These are phyloP conservation scores for Nestor notabilis DNA, from an alignment of 2,113 vertebrate species.

Conservation along the genomic window DNA sequence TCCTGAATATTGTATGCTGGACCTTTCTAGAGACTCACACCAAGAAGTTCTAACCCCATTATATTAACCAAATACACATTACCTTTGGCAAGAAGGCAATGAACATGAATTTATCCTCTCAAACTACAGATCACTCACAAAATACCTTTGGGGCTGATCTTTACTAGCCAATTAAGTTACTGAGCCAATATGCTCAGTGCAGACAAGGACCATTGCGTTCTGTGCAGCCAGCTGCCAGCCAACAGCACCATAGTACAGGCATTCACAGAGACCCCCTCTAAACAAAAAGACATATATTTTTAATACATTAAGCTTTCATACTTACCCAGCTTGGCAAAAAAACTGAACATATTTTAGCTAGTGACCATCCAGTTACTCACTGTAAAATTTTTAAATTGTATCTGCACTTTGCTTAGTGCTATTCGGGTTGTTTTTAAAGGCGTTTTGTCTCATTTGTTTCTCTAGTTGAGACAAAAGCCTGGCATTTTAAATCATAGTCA, in stretches of 20 bases:
- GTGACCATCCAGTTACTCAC: background rate
- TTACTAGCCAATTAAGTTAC: background rate
- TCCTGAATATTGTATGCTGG: background rate
- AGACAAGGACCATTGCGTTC: background rate
- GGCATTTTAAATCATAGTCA: background rate
- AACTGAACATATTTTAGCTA: background rate
- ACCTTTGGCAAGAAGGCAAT: background rate
- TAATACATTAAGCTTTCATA: background rate
- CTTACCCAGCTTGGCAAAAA: background rate
- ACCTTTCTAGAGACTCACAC: background rate
- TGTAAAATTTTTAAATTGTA: background rate
- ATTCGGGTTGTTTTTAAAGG: background rate
- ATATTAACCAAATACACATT: background rate
- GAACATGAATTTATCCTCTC: background rate
- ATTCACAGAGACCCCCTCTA: background rate
- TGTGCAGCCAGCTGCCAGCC: background rate
- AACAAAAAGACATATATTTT: background rate
- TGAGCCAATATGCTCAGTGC: accelerated
- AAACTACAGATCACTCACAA: background rate
- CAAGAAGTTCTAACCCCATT: background rate
- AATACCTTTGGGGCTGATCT: background rate
- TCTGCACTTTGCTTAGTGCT: background rate
- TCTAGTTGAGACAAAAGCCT: background rate
- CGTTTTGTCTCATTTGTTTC: background rate
- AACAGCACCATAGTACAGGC: background rate